phyloP scores from a whole-genome alignment of 2,113 vertebrate species.

The Larimichthys polyactis region DNA sequence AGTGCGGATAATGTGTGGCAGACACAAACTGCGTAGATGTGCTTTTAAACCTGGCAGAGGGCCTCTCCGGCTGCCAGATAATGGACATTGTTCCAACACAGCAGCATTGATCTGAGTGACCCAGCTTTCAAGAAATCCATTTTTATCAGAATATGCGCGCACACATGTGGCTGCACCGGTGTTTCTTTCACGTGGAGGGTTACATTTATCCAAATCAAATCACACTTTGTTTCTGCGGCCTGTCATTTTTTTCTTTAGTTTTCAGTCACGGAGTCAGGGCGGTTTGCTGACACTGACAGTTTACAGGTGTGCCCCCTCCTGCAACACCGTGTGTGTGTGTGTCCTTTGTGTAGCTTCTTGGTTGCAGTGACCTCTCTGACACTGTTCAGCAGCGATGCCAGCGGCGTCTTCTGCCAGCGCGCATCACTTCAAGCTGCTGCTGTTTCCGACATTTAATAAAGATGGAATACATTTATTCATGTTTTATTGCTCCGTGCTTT shows the following conservation, averaged over 20 bases:
- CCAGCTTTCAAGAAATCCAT: slow-evolving; percentile 71
- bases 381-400: slow-evolving; percentile 55
- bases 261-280: background rate
- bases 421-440: slow-evolving; percentile 61
- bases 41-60: slow-evolving; percentile 17
- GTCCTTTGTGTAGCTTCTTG: slow-evolving; percentile 62
- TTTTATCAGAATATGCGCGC: slow-evolving; percentile 50
- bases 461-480: slow-evolving; percentile 28
- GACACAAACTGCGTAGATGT: background rate
- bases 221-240: background rate
- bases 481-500: background rate
- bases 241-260: background rate
- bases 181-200: background rate
- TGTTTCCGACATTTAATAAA: slow-evolving; percentile 20
- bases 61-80: slow-evolving; percentile 41
- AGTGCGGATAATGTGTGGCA: background rate
- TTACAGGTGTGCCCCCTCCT: slow-evolving; percentile 26
- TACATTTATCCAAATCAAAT: slow-evolving; percentile 32
- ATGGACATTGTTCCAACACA: slow-evolving; percentile 62
- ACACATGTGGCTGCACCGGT: slow-evolving; percentile 41
- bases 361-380: slow-evolving; percentile 70
- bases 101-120: slow-evolving; percentile 76
- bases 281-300: slow-evolving; percentile 40
- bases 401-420: slow-evolving; percentile 58
- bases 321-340: slow-evolving; percentile 28